Base-by-base conservation (phyloP, 30 jellyfish, hydroid and myxozoan genomes). In the Pelagia noctiluca region DNA sequence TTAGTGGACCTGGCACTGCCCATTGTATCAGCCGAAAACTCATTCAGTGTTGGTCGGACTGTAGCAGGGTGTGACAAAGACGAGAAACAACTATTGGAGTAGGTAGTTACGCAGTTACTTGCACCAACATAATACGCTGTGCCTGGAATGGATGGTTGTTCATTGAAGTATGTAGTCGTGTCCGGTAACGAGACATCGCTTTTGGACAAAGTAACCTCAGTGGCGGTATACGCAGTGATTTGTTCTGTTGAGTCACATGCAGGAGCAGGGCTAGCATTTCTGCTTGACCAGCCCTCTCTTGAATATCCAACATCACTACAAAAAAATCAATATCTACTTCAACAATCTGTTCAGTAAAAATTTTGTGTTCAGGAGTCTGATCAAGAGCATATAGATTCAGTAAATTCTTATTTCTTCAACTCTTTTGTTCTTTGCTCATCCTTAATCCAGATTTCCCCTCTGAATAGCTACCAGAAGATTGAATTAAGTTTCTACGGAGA, bases 171-270 rank as follows among this genome's bases (percentile, higher is more conserved):
- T 25, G 68, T 52, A 3, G 68, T 4, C 26, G 68, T 19, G 12
- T 52, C 63, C 29, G 69, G 92, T 12, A 64, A 42, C 36, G 36
- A 86, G 1, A 82, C 76, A 0, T 71, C 57, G 36, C 36, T 25
- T 21, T 75, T 75, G 0, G 92, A 21, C 49, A 28, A 71, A 0
- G 92, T 18, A 50, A 47, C 57, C 31, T 38, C 86, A 2, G 86
- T 24, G 35, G 74, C 79, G 38, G 81, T 66, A 74, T 69, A 82
- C 1, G 92, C 57, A 1, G 86, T 38, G 70, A 82, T 57, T 32
- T 82, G 92, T 25, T 82, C 92, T 1, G 92, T 82, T 16, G 92
- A 82, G 48, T 82, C 92, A 30, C 92, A 82, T 0, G 86, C 86
- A 30, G 82, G 92, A 2, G 42, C 70, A 33, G 92, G 92, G 38